These are phyloP conservation scores for Cephalotes varians DNA, from an alignment of 2,888 invertebrate genomes.

Conservation along the genomic window DNA sequence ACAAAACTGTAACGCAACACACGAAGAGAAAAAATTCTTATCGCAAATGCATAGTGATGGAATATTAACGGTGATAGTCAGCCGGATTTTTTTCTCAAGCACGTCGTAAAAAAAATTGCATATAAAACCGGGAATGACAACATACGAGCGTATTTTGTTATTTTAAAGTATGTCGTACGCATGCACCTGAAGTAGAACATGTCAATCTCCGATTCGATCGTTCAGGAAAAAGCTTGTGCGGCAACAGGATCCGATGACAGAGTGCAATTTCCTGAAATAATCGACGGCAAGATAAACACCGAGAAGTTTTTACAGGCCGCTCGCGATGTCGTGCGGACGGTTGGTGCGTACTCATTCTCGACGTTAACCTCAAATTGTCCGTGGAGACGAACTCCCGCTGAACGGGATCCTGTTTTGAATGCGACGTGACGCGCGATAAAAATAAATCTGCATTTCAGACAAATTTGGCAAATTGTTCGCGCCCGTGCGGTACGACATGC, in stretches of 20 bases:
- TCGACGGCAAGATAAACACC: conserved; percentile 88
- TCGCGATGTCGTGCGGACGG: conserved; percentile 88
- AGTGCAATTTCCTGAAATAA: conserved; percentile 87
- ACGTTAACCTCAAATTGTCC: conserved; percentile 8
- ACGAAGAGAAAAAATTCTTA: not conserved
- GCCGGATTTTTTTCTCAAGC: not conserved
- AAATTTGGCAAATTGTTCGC: conserved; percentile 91
- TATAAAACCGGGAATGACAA: not conserved
- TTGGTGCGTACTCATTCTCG: conserved; percentile 87
- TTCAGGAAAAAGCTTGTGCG: not conserved
- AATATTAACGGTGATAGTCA: not conserved
- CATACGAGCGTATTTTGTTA: not conserved
- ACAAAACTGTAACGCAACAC: not conserved
- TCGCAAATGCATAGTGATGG: not conserved
- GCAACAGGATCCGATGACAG: conserved; percentile 35
- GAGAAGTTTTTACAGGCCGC: conserved; percentile 88
- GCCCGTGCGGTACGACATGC: conserved; percentile 92
- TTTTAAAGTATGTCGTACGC: not conserved
- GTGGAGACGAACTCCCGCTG: not conserved
- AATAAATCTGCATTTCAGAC: conserved; percentile 86
- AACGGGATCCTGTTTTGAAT: not conserved
- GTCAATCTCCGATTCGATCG: not conserved
- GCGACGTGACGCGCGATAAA: not conserved
- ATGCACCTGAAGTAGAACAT: conserved; percentile 1
- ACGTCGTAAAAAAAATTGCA: not conserved